These are phyloP conservation scores for Drosophila seclusa DNA, from an alignment of 2,888 invertebrate species.

Conservation along the genomic window DNA sequence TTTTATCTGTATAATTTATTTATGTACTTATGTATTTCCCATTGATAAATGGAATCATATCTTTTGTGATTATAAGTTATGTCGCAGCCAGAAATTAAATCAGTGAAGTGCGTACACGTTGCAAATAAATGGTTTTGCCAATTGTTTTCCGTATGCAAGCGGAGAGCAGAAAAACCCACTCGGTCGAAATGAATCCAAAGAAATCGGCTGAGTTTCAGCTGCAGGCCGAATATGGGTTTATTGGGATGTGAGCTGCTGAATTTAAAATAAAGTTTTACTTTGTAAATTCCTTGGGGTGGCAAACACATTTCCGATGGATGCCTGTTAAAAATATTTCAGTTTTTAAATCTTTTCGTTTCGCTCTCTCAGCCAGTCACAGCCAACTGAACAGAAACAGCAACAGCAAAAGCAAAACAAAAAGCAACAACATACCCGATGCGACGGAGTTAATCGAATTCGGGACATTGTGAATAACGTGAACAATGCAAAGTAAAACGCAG, in stretches of 20 bases:
- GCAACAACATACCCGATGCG: conserved; percentile 8
- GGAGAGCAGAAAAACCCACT: conserved; percentile 29
- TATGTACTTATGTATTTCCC: neutral
- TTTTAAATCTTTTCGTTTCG: conserved; percentile 55
- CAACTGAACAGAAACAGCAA: conserved; percentile 27
- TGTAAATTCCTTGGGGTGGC: conserved; percentile 21
- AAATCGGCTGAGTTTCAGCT: conserved; percentile 7
- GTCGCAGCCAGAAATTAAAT: conserved; percentile 27
- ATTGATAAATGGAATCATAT: neutral
- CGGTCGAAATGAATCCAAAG: conserved; percentile 36
- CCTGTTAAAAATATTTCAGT: conserved; percentile 34
- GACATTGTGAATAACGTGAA: conserved; percentile 46
- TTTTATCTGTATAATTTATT: neutral
- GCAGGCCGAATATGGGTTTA: conserved; percentile 54
- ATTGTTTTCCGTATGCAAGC: conserved; percentile 40
- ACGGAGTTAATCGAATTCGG: conserved; percentile 57
- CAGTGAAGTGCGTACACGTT: conserved; percentile 31
- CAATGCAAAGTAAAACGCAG: conserved; percentile 40
- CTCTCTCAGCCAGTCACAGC: conserved; percentile 29
- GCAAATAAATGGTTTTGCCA: conserved; percentile 48
- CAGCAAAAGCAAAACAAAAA: neutral
- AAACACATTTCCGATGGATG: conserved; percentile 49
- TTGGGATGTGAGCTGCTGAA: conserved; percentile 32
- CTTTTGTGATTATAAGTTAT: conserved; percentile 4
- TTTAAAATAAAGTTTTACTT: conserved; percentile 37